phyloP scores from a whole-genome alignment of 1,140 invertebrate genomes.

The Phymastichus coffea region DNA sequence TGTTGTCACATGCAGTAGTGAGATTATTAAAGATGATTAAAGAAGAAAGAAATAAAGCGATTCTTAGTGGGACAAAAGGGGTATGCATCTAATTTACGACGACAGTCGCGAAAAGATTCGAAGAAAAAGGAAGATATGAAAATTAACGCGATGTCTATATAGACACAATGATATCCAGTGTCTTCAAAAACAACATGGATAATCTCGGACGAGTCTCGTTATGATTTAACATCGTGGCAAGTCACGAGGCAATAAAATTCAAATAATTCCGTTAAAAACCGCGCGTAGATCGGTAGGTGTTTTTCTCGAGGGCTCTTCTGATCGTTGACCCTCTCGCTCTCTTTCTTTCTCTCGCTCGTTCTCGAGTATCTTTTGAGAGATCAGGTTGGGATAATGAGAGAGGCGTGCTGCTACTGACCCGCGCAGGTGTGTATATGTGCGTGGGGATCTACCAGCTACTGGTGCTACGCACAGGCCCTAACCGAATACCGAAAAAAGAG shows the following conservation, averaged over 20 bases:
- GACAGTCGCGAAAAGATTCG: too few species aligned
- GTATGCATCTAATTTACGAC: too few species aligned
- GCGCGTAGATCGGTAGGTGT: conserved; percentile 21
- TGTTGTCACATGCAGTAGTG: too few species aligned
- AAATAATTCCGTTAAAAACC: conserved; percentile 22
- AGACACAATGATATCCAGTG: conserved; percentile 6
- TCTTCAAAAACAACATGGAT: neutral
- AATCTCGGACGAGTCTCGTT: conserved; percentile 2
- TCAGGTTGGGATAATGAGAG: conserved; percentile 54
- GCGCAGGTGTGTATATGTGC: conserved; percentile 43
- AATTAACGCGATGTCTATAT: conserved; percentile 4
- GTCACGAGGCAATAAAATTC: conserved; percentile 28
- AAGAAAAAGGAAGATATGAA: conserved; percentile 7
- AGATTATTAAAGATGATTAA: too few species aligned
- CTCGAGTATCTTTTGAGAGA: conserved; percentile 49
- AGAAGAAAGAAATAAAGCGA: too few species aligned
- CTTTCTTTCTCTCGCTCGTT: neutral
- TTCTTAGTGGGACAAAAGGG: too few species aligned
- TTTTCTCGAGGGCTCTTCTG: conserved; percentile 38
- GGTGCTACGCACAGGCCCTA: conserved; percentile 49
- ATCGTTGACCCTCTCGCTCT: conserved; percentile 51
- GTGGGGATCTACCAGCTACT: conserved; percentile 50
- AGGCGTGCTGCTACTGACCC: conserved; percentile 48
- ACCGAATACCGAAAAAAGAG: conserved; percentile 43
- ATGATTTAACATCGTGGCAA: conserved; percentile 27